phyloP scores from a whole-genome alignment of 2,888 invertebrate species.

The Idaea biselata region DNA sequence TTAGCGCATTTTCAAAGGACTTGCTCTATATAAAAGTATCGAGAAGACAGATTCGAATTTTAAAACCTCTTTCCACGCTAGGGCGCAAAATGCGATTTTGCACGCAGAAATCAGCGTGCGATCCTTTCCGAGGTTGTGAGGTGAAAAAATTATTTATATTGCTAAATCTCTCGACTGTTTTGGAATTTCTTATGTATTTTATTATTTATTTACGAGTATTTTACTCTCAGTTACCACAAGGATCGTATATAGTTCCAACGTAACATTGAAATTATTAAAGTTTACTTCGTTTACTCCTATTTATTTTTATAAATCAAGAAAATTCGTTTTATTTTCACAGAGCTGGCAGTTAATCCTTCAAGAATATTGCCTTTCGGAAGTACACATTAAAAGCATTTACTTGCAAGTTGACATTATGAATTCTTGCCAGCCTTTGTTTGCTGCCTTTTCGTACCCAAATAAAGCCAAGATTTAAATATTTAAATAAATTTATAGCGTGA shows the following conservation, averaged over 20 bases:
- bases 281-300: constrained; percentile 24
- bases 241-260: too few species aligned
- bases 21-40: too few species aligned
- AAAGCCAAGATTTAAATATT: constrained; percentile 59
- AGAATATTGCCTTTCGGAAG: constrained; percentile 46
- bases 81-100: too few species aligned
- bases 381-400: constrained; percentile 56
- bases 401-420: constrained; percentile 45
- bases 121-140: too few species aligned
- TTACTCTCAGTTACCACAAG: too few species aligned
- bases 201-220: not conserved
- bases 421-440: constrained; percentile 62
- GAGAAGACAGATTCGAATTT: too few species aligned
- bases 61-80: too few species aligned
- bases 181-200: not conserved
- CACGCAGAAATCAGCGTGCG: too few species aligned
- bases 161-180: not conserved
- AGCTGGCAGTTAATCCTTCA: constrained; percentile 51
- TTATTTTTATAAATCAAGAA: constrained; percentile 43
- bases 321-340: constrained; percentile 48
- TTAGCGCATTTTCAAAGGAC: too few species aligned
- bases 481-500: constrained; percentile 66
- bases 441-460: constrained; percentile 58
- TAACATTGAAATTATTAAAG: too few species aligned
- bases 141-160: too few species aligned